Evolutionary conservation across 2,888 invertebrate species (phyloP).

Genomic region (Melangyna quadrimaculata): DNA sequence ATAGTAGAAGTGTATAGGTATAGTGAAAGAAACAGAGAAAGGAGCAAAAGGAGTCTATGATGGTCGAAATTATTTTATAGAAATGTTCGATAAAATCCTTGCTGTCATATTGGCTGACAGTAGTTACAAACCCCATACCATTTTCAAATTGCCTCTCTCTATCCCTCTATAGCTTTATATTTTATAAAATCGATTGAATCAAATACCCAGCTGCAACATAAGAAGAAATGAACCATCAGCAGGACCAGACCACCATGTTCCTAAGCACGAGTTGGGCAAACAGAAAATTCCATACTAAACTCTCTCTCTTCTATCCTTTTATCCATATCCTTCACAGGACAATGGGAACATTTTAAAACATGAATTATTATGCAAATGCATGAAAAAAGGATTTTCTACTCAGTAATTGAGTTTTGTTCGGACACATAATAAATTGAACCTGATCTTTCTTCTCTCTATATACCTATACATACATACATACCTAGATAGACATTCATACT

Average conservation of each 20-base stretch:
- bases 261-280: not conserved
- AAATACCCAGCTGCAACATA: constrained; percentile 26
- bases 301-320: not conserved
- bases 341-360: constrained; percentile 40
- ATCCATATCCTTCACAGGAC: not conserved
- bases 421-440: constrained; percentile 57
- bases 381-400: constrained; percentile 67
- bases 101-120: constrained; percentile 54
- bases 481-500: too few relatives aligned
- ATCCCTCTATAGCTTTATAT: not conserved
- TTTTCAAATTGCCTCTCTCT: not conserved
- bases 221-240: not conserved
- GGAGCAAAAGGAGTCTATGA: not conserved
- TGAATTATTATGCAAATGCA: constrained; percentile 71
- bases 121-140: constrained; percentile 26
- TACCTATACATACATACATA: not conserved
- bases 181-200: constrained; percentile 36
- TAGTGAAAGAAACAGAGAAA: not conserved
- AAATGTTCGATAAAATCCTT: constrained; percentile 57
- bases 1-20: not conserved
- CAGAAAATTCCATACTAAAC: not conserved
- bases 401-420: constrained; percentile 64
- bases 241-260: not conserved
- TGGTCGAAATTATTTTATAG: constrained; percentile 48
- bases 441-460: constrained; percentile 15